Conservation (phyloP, 2,888 invertebrate species). For the Plagodis dolabraria region DNA sequence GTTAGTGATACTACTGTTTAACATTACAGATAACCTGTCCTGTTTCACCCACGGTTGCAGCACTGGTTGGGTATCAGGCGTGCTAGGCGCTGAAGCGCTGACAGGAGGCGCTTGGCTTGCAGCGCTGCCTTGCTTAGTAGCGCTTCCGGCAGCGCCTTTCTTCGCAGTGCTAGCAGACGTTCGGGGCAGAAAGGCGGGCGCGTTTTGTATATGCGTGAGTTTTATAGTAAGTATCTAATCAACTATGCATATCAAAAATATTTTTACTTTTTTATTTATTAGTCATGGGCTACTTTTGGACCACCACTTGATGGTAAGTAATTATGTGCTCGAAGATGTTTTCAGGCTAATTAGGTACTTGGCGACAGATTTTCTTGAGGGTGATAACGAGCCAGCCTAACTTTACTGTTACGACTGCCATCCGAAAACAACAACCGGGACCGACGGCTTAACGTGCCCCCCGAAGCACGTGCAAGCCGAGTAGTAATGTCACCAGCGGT, state of each 20-base stretch:
- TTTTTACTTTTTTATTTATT: not conserved
- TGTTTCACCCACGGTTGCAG: constrained; percentile 81
- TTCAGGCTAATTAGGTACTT: too few relatives aligned
- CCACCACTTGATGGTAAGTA: not conserved
- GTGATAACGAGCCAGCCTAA: too few relatives aligned
- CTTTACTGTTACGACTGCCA: too few relatives aligned
- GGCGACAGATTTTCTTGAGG: too few relatives aligned
- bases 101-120: constrained; percentile 79
- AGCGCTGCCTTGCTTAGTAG: constrained; percentile 73
- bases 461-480: too few relatives aligned
- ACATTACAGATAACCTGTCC: constrained; percentile 70
- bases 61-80: constrained; percentile 78
- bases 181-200: constrained; percentile 70
- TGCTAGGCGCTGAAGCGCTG: constrained; percentile 72
- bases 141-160: constrained; percentile 76
- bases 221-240: constrained; percentile 66
- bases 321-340: not conserved
- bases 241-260: not conserved
- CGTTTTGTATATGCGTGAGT: constrained; percentile 67
- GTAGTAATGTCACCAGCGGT: too few relatives aligned
- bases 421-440: too few relatives aligned
- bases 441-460: too few relatives aligned
- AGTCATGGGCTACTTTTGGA: not conserved
- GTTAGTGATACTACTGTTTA: not conserved
- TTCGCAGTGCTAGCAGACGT: constrained; percentile 76